phyloP scores from a whole-genome alignment of 2,797 vertebrate genomes.

The Hydrocynus forskahlii region DNA sequence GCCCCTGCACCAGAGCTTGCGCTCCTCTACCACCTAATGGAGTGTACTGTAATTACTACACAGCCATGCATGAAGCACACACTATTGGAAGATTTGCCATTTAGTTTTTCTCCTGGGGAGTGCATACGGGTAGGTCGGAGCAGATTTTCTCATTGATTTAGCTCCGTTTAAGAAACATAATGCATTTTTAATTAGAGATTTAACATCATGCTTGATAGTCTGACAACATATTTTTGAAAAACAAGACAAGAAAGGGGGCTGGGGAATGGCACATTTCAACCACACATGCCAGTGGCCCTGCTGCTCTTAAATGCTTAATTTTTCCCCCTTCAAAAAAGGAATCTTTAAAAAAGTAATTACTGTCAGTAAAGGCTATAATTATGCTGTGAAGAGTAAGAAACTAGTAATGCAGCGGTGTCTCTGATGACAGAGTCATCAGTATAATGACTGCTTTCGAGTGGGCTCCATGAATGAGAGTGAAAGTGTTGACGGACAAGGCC shows the following conservation, averaged over 20 bases:
- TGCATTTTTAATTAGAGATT: constrained; percentile 23
- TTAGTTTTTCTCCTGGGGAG: background rate
- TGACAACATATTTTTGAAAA: constrained; percentile 5
- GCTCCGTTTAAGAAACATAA: constrained; percentile 32
- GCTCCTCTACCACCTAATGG: constrained; percentile 15
- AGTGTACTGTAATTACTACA: constrained; percentile 35
- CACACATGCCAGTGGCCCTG: background rate
- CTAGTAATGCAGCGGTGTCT: constrained; percentile 23
- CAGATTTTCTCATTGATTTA: constrained; percentile 28
- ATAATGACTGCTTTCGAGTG: constrained; percentile 38
- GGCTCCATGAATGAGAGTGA: constrained; percentile 34
- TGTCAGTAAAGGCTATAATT: constrained; percentile 48
- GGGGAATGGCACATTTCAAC: no score
- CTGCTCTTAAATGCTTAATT: background rate
- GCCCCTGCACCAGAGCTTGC: background rate
- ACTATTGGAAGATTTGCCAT: constrained; percentile 26
- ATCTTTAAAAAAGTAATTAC: constrained; percentile 38
- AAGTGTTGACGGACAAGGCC: constrained; percentile 33
- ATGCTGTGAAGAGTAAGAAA: constrained; percentile 38
- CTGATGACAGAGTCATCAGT: constrained; percentile 36
- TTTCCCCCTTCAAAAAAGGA: background rate
- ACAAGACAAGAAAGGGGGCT: background rate
- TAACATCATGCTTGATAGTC: background rate
- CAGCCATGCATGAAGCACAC: constrained; percentile 23
- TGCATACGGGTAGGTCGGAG: background rate